These are phyloP conservation scores for Argynnis bischoffii DNA, from an alignment of 2,888 invertebrate species.

Conservation along the genomic window DNA sequence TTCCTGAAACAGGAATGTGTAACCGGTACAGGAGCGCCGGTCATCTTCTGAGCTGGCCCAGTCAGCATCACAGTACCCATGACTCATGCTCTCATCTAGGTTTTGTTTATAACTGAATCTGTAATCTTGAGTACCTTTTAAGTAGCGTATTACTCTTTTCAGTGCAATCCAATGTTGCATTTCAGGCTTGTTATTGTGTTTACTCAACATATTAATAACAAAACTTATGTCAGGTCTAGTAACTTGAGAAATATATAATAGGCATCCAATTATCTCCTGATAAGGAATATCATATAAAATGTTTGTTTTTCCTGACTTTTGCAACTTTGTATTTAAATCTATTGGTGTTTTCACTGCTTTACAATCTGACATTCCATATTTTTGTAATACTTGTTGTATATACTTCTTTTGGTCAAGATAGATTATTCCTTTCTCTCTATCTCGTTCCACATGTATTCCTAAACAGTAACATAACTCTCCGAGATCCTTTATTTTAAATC, in stretches of 20 bases:
- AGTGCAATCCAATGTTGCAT: neutral
- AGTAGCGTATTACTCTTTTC: neutral
- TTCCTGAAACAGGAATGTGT: too few relatives aligned
- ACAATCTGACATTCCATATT: too few relatives aligned
- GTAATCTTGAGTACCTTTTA: neutral
- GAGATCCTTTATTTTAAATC: neutral
- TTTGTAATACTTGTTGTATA: too few relatives aligned
- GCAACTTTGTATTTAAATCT: too few relatives aligned
- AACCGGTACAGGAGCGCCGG: too few relatives aligned
- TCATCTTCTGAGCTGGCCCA: too few relatives aligned
- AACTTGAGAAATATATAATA: constrained; percentile 1
- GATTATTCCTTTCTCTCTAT: neutral
- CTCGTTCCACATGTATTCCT: neutral
- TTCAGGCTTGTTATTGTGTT: neutral
- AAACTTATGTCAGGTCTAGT: neutral
- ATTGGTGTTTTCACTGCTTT: too few relatives aligned
- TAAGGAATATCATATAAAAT: too few relatives aligned
- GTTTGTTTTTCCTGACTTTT: too few relatives aligned
- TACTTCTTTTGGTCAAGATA: neutral
- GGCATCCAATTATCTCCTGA: neutral
- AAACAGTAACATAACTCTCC: neutral
- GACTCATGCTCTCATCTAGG: too few relatives aligned
- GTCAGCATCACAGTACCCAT: too few relatives aligned
- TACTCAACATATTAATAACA: neutral
- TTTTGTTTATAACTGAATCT: too few relatives aligned